Evolutionary conservation across 2,797 vertebrate species (phyloP), one percentile per base, ranked within the genome.

Genomic region (Brachyalestes nurse): DNA sequence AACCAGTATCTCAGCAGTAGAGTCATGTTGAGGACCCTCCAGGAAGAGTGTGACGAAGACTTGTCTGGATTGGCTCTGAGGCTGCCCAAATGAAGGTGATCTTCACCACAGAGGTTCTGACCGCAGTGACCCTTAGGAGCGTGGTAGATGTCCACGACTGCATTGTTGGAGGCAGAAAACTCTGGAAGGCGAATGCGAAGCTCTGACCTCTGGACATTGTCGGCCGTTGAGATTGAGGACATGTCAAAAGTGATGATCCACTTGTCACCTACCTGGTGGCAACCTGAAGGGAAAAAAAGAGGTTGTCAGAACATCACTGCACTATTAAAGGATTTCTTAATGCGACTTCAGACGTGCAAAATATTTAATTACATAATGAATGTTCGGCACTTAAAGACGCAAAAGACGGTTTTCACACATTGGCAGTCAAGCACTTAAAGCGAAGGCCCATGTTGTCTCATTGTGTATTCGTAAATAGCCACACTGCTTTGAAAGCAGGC

Each of bases 211-310:
- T 91, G 95, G 83, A 97, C 86, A 25, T 92, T 87, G 70, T 95
- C 94, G 21, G 84, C 90, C 17, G 88, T 65, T 38, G 95, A 93
- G 14, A 97, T 91, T 57, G 96, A 95, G 53, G 96, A 96, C 93
- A 95, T 86, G 92, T 97, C 96, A 74, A 97, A 97, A 57, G 93
- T 95, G 73, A 97, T 83, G 0, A 91, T 93, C 95, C 95, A 97
- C 71, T 85, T 94, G 16, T 91, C 89, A 25, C 91, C 92, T 6
- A 80, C 79, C 89, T 94, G 94, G 65, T 89, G 80, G 58, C 87
- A 96, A 82, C 88, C 96, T 97, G 84, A 25, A 5, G 89, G 55
- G 84, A 75, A 10, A 76, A 74, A 34, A 49, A 10, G n/a, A n/a
- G n/a, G n/a, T n/a, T 19, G n/a, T 82, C 21, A 82, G 69, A 19